phyloP scores from a whole-genome alignment of 2,113 vertebrate species.

The Pteropus alecto region DNA sequence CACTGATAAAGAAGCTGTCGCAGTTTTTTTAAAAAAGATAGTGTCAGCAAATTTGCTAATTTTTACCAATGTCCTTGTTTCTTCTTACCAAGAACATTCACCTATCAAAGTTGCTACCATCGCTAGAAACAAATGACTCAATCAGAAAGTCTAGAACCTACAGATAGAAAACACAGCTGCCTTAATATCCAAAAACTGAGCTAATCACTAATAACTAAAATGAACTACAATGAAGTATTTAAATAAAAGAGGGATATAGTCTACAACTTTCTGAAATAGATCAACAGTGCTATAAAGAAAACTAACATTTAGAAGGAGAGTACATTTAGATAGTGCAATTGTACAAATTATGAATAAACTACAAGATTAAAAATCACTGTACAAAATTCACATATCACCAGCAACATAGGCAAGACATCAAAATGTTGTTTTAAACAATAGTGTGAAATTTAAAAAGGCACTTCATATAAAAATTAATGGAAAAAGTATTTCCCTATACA shows the following conservation, averaged over 20 bases:
- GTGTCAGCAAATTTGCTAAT: slow-evolving; percentile 45
- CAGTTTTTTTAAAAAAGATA: background rate
- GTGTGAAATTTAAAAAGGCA: slow-evolving; percentile 73
- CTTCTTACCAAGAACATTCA: slow-evolving; percentile 47
- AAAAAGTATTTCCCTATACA: slow-evolving; percentile 60
- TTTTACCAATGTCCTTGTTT: slow-evolving; percentile 41
- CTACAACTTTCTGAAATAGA: slow-evolving; percentile 65
- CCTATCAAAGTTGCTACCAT: slow-evolving; percentile 40
- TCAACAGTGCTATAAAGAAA: slow-evolving; percentile 53
- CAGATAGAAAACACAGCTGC: slow-evolving; percentile 38
- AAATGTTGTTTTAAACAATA: slow-evolving; percentile 69
- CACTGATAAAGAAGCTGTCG: slow-evolving; percentile 27
- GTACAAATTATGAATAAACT: slow-evolving; percentile 55
- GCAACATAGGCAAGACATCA: slow-evolving; percentile 51
- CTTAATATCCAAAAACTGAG: slow-evolving; percentile 36
- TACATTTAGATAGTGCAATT: slow-evolving; percentile 73
- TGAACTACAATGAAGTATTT: slow-evolving; percentile 23
- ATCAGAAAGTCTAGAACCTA: slow-evolving; percentile 38
- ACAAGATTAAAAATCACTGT: slow-evolving; percentile 6
- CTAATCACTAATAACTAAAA: slow-evolving; percentile 35
- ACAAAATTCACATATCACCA: slow-evolving; percentile 61
- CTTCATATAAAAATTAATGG: slow-evolving; percentile 69
- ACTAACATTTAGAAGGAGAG: slow-evolving; percentile 65
- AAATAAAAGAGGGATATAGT: slow-evolving; percentile 49
- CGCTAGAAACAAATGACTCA: slow-evolving; percentile 44